phyloP scores from a whole-genome alignment of 2,113 vertebrate genomes.

The Rhinolophus ferrumequinum region DNA sequence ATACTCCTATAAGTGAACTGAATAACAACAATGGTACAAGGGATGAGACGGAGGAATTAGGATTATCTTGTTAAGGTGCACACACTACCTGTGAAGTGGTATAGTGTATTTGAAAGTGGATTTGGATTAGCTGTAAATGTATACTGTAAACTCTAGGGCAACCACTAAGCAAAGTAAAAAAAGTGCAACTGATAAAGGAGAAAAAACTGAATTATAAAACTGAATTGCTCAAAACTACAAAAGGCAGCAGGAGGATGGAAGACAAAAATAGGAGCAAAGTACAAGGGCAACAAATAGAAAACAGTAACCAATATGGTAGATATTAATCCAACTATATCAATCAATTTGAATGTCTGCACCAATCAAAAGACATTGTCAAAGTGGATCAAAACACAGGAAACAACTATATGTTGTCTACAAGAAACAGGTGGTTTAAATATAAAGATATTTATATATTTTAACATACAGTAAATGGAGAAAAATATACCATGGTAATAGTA shows the following conservation, averaged over 20 bases:
- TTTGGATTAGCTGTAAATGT: neutral
- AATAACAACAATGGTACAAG: neutral
- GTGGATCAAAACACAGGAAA: neutral
- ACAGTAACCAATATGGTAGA: neutral
- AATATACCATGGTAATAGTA: neutral
- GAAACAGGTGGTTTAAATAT: neutral
- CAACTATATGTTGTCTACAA: neutral
- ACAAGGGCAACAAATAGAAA: neutral
- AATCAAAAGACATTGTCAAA: too few species aligned
- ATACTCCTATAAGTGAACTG: neutral
- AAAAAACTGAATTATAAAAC: neutral
- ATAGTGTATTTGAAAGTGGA: neutral
- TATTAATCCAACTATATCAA: neutral
- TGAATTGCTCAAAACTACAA: neutral
- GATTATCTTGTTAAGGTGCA: neutral
- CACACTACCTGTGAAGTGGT: neutral
- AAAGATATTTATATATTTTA: neutral
- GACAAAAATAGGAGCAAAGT: neutral
- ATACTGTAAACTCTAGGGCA: neutral
- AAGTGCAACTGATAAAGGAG: neutral
- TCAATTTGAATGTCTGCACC: neutral
- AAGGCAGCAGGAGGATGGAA: neutral
- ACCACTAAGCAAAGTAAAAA: neutral
- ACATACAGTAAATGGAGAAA: neutral
- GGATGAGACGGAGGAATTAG: neutral